These are phyloP conservation scores for Enteromius anoplus DNA, from an alignment of 2,797 vertebrate genomes.

Conservation along the genomic window DNA sequence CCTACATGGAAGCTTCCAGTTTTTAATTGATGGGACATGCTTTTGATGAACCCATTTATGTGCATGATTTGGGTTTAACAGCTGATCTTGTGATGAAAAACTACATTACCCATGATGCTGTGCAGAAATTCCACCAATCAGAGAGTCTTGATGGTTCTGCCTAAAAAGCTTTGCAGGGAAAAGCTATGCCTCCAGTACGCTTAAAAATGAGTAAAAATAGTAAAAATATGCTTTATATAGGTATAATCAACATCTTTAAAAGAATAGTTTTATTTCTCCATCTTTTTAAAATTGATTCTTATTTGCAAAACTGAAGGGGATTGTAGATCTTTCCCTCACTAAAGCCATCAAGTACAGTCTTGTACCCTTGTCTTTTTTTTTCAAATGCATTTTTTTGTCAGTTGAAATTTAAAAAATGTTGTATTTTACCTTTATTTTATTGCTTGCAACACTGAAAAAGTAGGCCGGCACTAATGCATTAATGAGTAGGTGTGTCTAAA, in stretches of 20 bases:
- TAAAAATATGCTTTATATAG: not conserved
- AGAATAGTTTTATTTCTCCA: not conserved
- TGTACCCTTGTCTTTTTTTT: not conserved
- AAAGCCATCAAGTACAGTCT: not conserved
- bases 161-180: not conserved
- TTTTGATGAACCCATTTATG: not conserved
- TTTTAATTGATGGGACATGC: not conserved
- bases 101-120: conserved; percentile 4
- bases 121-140: not conserved
- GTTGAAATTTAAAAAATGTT: not conserved
- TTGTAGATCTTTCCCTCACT: not conserved
- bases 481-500: not conserved
- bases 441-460: not conserved
- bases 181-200: not conserved
- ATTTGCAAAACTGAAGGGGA: not conserved
- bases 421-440: not conserved
- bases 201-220: not conserved
- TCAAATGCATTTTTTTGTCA: not conserved
- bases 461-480: not conserved
- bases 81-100: not conserved
- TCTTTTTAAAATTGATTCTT: not conserved
- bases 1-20: not conserved
- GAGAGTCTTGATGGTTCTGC: not conserved
- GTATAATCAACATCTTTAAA: not conserved
- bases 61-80: not conserved